Evolutionary conservation across 2,888 invertebrate genomes (phyloP).

Genomic region (Orthosia cruda): DNA sequence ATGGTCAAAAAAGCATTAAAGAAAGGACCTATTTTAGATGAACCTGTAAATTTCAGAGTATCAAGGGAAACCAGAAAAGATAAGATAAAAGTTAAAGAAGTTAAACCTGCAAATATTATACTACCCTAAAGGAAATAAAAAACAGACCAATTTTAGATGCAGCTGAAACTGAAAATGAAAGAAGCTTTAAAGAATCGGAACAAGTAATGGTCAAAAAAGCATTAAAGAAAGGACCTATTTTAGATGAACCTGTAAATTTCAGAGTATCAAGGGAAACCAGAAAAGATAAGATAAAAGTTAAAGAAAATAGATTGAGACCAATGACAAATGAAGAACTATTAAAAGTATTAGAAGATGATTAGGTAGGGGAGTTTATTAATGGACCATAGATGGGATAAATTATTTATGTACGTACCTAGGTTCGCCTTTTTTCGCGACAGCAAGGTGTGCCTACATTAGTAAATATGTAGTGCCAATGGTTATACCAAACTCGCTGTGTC

Average conservation of each 20-base stretch:
- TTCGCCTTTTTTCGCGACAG: too few species aligned
- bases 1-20: slow-evolving; percentile 46
- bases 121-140: slow-evolving; percentile 62
- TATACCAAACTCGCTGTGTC: slow-evolving; percentile 61
- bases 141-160: slow-evolving; percentile 62
- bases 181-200: slow-evolving; percentile 50
- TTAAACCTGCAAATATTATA: slow-evolving; percentile 63
- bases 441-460: too few species aligned
- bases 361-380: slow-evolving; percentile 54
- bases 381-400: slow-evolving; percentile 30
- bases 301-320: slow-evolving; percentile 60
- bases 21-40: slow-evolving; percentile 54
- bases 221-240: slow-evolving; percentile 47
- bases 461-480: slow-evolving; percentile 51
- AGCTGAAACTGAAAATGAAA: slow-evolving; percentile 38
- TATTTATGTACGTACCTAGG: too few species aligned
- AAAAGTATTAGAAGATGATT: slow-evolving; percentile 61
- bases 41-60: slow-evolving; percentile 57
- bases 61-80: slow-evolving; percentile 57
- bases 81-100: slow-evolving; percentile 55
- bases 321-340: slow-evolving; percentile 63
- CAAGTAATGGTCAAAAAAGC: slow-evolving; percentile 52
- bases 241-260: slow-evolving; percentile 59
- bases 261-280: slow-evolving; percentile 55
- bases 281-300: slow-evolving; percentile 55